Conservation (phyloP, 2,888 invertebrate species). For the Tolmerus cingulatus region DNA sequence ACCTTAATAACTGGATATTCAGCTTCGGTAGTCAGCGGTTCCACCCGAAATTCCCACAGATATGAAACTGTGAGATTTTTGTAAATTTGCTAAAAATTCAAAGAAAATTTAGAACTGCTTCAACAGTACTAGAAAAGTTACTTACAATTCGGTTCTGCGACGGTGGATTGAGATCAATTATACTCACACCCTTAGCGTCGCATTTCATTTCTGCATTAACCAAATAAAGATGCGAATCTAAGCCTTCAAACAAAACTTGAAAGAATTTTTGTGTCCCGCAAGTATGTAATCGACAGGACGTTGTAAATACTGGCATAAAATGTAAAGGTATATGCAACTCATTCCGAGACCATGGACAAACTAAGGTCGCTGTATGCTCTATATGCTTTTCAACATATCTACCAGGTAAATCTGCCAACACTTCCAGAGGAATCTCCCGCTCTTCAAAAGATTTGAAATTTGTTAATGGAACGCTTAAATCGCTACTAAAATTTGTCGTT, state of each 20-base stretch:
- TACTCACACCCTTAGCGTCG: slow-evolving; percentile 69
- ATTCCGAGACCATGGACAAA: slow-evolving; percentile 80
- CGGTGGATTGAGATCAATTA: slow-evolving; percentile 74
- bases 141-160: slow-evolving; percentile 69
- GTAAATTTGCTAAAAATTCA: slow-evolving; percentile 68
- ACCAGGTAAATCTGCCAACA: slow-evolving; percentile 78
- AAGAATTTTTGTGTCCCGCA: slow-evolving; percentile 85
- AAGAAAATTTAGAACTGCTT: not conserved
- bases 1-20: slow-evolving; percentile 70
- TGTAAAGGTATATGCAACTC: slow-evolving; percentile 78
- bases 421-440: slow-evolving; percentile 69
- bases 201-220: slow-evolving; percentile 67
- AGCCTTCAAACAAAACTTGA: slow-evolving; percentile 76
- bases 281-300: slow-evolving; percentile 83
- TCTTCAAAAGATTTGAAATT: slow-evolving; percentile 73
- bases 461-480: slow-evolving; percentile 67
- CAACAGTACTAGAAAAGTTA: not conserved
- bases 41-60: slow-evolving; percentile 81
- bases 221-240: slow-evolving; percentile 65
- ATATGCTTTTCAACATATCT: slow-evolving; percentile 74
- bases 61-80: slow-evolving; percentile 80
- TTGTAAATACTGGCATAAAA: slow-evolving; percentile 84
- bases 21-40: slow-evolving; percentile 68
- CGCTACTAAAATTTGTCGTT: slow-evolving; percentile 53
- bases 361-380: slow-evolving; percentile 80